Percentiles rank a stretch among this genome's conserved stretches.
Conservation (phyloP, 2,797 vertebrate genomes). For the Morelia viridis region DNA sequence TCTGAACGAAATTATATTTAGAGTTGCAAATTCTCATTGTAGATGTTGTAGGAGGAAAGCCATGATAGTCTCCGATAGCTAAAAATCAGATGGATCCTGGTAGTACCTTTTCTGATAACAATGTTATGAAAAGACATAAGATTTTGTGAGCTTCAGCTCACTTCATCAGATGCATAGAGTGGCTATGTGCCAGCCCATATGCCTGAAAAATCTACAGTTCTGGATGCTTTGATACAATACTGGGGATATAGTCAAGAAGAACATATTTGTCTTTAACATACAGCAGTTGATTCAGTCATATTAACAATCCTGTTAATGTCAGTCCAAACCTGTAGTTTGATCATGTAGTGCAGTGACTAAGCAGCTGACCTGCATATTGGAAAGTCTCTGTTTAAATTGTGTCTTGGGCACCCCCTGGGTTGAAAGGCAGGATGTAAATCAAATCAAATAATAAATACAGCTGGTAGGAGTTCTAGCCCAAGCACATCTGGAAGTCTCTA, state of each 20-base stretch:
- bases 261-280: not conserved
- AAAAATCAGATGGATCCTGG: not conserved
- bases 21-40: not conserved
- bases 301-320: not conserved
- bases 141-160: not conserved
- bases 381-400: not conserved
- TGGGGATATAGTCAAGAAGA: not conserved
- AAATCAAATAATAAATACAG: not conserved
- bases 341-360: not conserved
- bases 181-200: not conserved
- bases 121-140: not conserved
- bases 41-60: not conserved
- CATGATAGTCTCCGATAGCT: not conserved
- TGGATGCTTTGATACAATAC: not conserved
- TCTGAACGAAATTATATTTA: not conserved
- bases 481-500: not conserved
- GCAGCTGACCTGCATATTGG: not conserved
- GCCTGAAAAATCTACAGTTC: not conserved
- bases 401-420: not conserved
- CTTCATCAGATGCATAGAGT: not conserved
- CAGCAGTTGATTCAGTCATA: not conserved
- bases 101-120: not conserved
- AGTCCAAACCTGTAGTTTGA: not conserved
- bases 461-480: not conserved
- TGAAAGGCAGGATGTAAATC: not conserved